These are phyloP conservation scores for Lipotes vexillifer DNA, from an alignment of 2,113 vertebrate species.

Conservation along the genomic window DNA sequence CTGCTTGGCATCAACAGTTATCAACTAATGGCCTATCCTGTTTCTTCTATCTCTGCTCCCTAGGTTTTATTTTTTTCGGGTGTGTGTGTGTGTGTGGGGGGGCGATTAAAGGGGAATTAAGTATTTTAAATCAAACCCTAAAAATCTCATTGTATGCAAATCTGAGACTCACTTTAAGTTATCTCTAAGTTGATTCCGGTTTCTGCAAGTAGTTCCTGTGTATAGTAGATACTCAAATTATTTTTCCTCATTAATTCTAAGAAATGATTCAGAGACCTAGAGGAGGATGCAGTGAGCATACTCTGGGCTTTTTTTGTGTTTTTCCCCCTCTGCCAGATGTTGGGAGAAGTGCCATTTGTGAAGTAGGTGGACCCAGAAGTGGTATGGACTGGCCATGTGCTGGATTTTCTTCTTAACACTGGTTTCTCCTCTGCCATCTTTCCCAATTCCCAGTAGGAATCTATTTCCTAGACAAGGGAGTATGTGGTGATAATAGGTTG, in stretches of 20 bases:
- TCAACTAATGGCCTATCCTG: not conserved
- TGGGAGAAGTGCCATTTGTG: not conserved
- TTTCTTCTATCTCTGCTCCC: not conserved
- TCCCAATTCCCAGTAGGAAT: not conserved
- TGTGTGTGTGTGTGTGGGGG: rapidly evolving
- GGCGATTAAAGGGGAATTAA: not conserved
- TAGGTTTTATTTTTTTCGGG: not conserved
- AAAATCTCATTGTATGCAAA: not conserved
- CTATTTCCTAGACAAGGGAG: not conserved
- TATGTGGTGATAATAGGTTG: conserved; percentile 1
- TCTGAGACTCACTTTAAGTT: not conserved
- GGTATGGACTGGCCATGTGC: not conserved
- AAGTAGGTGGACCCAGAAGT: not conserved
- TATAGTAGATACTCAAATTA: not conserved
- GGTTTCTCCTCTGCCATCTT: not conserved
- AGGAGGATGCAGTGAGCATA: not conserved
- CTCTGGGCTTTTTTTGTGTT: not conserved
- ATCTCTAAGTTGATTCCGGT: not conserved
- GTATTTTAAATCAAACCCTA: not conserved
- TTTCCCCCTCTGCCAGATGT: not conserved
- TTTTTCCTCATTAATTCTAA: not conserved
- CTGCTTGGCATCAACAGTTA: not conserved
- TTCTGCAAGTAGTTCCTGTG: not conserved
- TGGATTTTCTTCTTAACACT: not conserved
- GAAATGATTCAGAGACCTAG: not conserved